phyloP scores from a whole-genome alignment of 1,140 invertebrate species.

The Gyrodactylus salaris region DNA sequence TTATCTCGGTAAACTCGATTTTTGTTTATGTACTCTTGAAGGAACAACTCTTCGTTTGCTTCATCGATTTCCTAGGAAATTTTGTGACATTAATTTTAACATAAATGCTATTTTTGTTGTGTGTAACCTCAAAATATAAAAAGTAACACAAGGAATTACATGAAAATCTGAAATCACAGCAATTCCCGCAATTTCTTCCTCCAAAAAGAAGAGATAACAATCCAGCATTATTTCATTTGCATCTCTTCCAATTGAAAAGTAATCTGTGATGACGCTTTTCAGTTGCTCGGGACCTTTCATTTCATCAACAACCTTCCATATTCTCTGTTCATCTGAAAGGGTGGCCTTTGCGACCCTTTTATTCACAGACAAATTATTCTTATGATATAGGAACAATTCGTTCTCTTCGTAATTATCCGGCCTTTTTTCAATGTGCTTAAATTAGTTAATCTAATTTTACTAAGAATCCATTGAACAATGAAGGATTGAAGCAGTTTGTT shows the following conservation, averaged over 20 bases:
- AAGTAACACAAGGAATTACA: no score
- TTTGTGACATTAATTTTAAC: not conserved
- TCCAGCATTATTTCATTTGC: not conserved
- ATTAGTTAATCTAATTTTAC: not conserved
- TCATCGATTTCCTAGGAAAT: no score
- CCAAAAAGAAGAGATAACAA: not conserved
- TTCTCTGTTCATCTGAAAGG: not conserved
- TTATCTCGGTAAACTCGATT: not conserved
- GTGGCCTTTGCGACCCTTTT: not conserved
- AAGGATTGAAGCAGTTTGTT: not conserved
- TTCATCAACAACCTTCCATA: not conserved
- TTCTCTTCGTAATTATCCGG: not conserved
- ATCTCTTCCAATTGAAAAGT: not conserved
- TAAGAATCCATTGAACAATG: not conserved
- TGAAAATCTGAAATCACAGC: not conserved
- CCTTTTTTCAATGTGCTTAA: not conserved
- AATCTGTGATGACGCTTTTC: not conserved
- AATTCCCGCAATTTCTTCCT: not conserved
- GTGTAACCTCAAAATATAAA: not conserved
- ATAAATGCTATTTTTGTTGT: not conserved
- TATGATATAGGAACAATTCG: not conserved
- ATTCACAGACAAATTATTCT: not conserved
- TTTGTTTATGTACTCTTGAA: no score
- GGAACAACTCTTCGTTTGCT: no score
- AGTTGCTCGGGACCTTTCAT: not conserved